A percentile compares a stretch with the other conserved stretches of the same genome.
Conservation (phyloP, 2,797 vertebrate genomes). For the Syngnathus acus region DNA sequence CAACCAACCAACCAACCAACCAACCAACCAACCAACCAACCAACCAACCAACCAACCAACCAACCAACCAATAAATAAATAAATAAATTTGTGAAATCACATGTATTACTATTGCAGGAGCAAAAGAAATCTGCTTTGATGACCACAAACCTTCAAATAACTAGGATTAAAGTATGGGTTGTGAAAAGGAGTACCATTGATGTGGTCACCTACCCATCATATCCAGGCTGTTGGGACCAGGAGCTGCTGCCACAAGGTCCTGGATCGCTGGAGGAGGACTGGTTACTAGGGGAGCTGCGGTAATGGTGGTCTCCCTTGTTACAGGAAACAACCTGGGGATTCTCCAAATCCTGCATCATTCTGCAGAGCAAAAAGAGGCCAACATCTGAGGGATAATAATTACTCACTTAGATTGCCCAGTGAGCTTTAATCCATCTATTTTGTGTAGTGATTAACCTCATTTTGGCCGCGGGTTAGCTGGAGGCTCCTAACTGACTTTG, state of each 20-base stretch:
- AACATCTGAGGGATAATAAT: neutral
- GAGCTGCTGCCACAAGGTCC: constrained; percentile 83
- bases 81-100: constrained; percentile 38
- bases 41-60: no score
- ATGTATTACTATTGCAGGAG: constrained; percentile 6
- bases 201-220: constrained; percentile 74
- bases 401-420: neutral
- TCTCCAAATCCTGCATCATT: constrained; percentile 56
- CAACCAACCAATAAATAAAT: no score
- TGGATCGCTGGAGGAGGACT: constrained; percentile 93
- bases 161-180: constrained; percentile 1
- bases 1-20: no score
- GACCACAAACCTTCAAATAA: neutral
- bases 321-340: constrained; percentile 50
- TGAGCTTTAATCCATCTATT: neutral
- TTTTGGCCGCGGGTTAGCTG: neutral
- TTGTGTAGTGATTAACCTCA: neutral
- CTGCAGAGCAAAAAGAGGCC: constrained; percentile 26
- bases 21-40: no score
- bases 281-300: constrained; percentile 95
- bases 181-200: constrained; percentile 8
- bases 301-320: constrained; percentile 74
- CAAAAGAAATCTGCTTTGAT: neutral
- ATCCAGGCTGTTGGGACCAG: constrained; percentile 89
- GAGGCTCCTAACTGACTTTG: neutral